Base-by-base conservation (phyloP, 2,113 vertebrate genomes). In the Solea senegalensis region DNA sequence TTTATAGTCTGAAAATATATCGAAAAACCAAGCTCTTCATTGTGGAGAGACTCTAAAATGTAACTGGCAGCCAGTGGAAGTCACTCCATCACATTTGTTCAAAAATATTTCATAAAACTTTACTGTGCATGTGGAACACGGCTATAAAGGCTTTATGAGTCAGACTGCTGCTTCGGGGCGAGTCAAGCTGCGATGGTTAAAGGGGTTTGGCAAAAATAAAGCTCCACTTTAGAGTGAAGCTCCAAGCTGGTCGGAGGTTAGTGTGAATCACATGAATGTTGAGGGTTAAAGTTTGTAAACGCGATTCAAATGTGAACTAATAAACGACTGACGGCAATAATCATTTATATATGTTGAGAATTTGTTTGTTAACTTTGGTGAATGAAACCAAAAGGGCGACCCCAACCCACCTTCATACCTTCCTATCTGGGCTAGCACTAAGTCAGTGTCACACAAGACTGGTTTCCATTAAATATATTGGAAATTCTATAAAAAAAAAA, bases 41-140 rank as follows among this genome's bases (percentile, higher is more conserved):
- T 8, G 15, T 16, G 2, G 4, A 48, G 41, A 53, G n/a, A 5
- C 50, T 39, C 49, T 51, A 41, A 57, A 58, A 13, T 27, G 28
- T 11, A 41, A n/a, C 59, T n/a, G 44, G 8, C 51, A 28, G 40
- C 14, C n/a, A 12, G 28, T 27, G 46, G 2, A 56, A 64, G 39
- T 58, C 46, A 52, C 4, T 8, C 4, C 21, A 44, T 2, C 69
- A 40, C 61, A 63, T 63, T 28, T 34, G 7, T 14, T 55, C 0
- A 9, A 41, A 54, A 62, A 43, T 14, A 43, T 63, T 68, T 34
- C 16, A 50, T 28, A 28, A 59, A 77, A 9, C 27, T 65, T 60
- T 9, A 14, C 27, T n/a, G n/a, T 52, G 40, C 53, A 27, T 26
- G 73, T 14, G 45, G 65, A 63, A 26, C 39, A 45, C 34, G 0